Conservation (phyloP, 2,888 invertebrate species). For the Leptothorax acervorum region DNA sequence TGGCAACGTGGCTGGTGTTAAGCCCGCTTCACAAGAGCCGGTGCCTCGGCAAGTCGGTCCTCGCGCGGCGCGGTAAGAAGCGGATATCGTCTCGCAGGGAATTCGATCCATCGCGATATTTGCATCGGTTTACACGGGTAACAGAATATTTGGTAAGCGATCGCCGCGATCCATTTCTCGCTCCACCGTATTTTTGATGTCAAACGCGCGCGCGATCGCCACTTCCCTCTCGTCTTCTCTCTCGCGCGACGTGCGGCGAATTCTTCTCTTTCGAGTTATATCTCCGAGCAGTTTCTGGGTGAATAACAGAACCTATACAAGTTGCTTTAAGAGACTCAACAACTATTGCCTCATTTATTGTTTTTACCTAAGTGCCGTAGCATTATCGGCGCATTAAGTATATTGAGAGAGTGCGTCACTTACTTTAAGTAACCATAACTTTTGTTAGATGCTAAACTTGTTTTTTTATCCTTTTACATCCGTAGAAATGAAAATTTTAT, state of each 20-base stretch:
- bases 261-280: background rate
- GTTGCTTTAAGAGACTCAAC: background rate
- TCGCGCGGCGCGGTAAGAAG: slow-evolving; percentile 63
- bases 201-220: background rate
- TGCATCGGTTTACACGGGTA: slow-evolving; percentile 58
- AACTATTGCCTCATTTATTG: background rate
- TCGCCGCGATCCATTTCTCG: slow-evolving; percentile 16
- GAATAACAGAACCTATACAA: background rate
- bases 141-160: slow-evolving; percentile 57
- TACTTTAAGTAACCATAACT: background rate
- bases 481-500: background rate
- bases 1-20: slow-evolving; percentile 83
- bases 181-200: background rate
- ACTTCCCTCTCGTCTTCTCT: slow-evolving; percentile 4
- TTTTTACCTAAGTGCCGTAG: background rate
- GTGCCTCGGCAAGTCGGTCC: slow-evolving; percentile 45
- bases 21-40: slow-evolving; percentile 75
- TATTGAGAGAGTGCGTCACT: background rate
- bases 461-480: background rate
- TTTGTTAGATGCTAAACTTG: background rate
- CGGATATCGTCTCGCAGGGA: slow-evolving; percentile 71
- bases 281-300: background rate
- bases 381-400: background rate
- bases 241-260: slow-evolving; percentile 27
- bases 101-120: slow-evolving; percentile 73